Evolutionary conservation across 2,113 vertebrate species (phyloP).

Genomic region (Falcunculus frontatus): DNA sequence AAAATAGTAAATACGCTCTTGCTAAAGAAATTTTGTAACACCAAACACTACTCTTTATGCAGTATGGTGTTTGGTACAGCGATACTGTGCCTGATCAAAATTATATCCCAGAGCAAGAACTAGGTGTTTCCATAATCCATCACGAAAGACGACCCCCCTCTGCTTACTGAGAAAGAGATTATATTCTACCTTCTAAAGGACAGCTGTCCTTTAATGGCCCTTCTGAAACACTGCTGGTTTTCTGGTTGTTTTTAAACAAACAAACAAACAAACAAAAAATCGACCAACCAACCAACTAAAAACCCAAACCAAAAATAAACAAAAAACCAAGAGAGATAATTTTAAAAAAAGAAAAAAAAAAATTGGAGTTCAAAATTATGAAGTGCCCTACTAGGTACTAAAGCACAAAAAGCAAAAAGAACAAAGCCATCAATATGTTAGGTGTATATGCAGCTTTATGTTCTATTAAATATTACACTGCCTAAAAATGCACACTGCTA

Average conservation of each 20-base stretch:
- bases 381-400: neutral
- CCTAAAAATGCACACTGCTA: neutral
- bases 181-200: neutral
- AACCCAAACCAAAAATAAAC: neutral
- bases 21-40: neutral
- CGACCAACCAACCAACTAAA: rapidly evolving
- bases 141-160: neutral
- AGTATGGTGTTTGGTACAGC: neutral
- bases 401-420: neutral
- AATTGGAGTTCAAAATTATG: rapidly evolving
- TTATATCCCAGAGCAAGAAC: neutral
- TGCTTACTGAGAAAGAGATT: neutral
- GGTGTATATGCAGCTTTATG: neutral
- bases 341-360: neutral
- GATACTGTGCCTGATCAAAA: neutral
- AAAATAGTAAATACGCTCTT: neutral
- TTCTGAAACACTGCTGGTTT: neutral
- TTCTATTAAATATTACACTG: neutral
- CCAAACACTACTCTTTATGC: neutral
- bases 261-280: neutral
- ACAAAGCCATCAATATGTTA: neutral
- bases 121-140: neutral
- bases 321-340: neutral
- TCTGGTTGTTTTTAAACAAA: neutral
- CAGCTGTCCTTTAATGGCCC: neutral